These are phyloP conservation scores for Dasysyrphus tricinctus DNA, from an alignment of 2,888 invertebrate species.

Conservation along the genomic window DNA sequence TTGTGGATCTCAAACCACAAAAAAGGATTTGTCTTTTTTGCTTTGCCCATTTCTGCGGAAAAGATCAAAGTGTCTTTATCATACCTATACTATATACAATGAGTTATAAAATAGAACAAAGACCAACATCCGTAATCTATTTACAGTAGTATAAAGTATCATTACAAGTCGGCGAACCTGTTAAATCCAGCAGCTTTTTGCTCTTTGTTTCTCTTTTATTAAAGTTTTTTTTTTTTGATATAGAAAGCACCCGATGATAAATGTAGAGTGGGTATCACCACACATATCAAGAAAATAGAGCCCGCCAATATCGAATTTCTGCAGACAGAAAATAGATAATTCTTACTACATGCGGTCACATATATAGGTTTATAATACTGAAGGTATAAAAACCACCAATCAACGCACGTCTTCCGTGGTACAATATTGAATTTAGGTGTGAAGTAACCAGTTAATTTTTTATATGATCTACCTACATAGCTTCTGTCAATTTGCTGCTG, in stretches of 20 bases:
- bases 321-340: conserved; percentile 43
- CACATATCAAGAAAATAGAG: conserved; percentile 7
- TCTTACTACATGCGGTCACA: conserved; percentile 47
- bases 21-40: conserved; percentile 25
- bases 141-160: conserved; percentile 37
- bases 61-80: conserved; percentile 52
- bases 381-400: conserved; percentile 70
- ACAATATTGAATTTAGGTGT: conserved; percentile 74
- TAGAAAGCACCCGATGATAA: conserved; percentile 32
- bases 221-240: neutral
- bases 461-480: conserved; percentile 15
- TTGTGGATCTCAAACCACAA: conserved; percentile 15
- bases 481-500: conserved; percentile 36
- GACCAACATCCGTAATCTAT: conserved; percentile 53
- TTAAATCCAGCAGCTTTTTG: conserved; percentile 20
- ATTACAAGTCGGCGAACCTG: conserved; percentile 53
- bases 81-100: conserved; percentile 3
- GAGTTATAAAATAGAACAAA: conserved; percentile 54
- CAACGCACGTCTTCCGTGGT: conserved; percentile 42
- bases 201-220: conserved; percentile 22
- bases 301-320: conserved; percentile 44
- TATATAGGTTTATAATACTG: neutral
- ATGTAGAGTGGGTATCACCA: conserved; percentile 30
- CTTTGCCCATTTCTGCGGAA: conserved; percentile 34
- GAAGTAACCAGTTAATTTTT: conserved; percentile 33